A percentile compares a stretch with the other conserved stretches of the same genome.
Evolutionary conservation across 2,888 invertebrate species (phyloP).

Genomic region (Nephrotoma flavescens): DNA sequence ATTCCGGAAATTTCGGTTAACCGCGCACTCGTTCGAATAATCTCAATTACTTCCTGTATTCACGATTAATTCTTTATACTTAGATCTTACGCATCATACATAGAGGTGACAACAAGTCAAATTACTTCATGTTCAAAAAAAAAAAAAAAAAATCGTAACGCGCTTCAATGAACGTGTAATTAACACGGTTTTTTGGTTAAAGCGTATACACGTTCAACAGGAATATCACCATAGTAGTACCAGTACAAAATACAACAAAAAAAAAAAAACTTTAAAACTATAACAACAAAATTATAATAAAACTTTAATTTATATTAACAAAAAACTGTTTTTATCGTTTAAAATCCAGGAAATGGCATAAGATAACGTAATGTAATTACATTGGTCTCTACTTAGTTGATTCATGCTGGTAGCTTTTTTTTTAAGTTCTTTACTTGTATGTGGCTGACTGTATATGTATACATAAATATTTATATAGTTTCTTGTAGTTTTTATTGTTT

Average conservation of each 20-base stretch:
- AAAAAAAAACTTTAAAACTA: not conserved
- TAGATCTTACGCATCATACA: not conserved
- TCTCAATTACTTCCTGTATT: not conserved
- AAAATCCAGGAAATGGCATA: slow-evolving; percentile 18
- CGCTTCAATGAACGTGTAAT: slow-evolving; percentile 1
- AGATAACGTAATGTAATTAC: slow-evolving; percentile 16
- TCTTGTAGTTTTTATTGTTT: not conserved
- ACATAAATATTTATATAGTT: not conserved
- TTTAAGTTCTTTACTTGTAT: not conserved
- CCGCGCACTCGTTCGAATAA: not conserved
- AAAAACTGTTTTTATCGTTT: slow-evolving; percentile 12
- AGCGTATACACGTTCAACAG: not conserved
- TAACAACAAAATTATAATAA: not conserved
- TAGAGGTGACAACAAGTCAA: not conserved
- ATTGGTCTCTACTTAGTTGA: slow-evolving; percentile 14
- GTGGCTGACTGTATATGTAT: not conserved
- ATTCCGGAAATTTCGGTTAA: not conserved
- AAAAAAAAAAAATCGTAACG: not conserved
- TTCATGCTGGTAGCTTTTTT: slow-evolving; percentile 11
- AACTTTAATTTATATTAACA: not conserved
- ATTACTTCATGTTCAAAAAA: not conserved
- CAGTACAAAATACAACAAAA: not conserved
- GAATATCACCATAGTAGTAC: not conserved
- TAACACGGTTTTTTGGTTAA: not conserved
- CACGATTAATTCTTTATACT: not conserved